Evolutionary conservation across 2,113 vertebrate genomes (phyloP), one percentile per base, ranked within the genome.

Genomic region (Odocoileus hemionus): DNA sequence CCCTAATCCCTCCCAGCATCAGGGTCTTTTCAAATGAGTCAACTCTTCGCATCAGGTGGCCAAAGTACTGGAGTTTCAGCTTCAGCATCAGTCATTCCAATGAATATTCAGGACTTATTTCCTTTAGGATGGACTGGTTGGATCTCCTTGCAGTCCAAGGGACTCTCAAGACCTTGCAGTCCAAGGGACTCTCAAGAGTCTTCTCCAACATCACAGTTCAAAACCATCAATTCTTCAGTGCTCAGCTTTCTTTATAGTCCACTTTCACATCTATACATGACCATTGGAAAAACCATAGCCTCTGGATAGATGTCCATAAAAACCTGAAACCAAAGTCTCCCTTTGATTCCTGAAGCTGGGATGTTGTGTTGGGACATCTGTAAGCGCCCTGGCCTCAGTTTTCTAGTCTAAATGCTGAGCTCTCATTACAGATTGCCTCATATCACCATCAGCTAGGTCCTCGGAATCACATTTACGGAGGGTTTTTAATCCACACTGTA

Each of bases 381-480:
- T 88, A 86, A 82, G 84, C 1, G 0, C 11, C 74, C 30, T 6
- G 2, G 12, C 50, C 45, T 58, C 1, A 0, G 2, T 55, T 25
- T 50, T 52, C 45, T 43, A 26, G 45, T 10, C 61, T 50, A 36
- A 45, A 60, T 9, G 6, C 4, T 17, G 8, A 64, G 17, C 74
- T 8, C 43, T 28, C 26, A 1, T 3, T 11, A 5, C 23, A 17
- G 28, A 8, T 47, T 6, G 3, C 33, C 45, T 64, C 33, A 0
- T 1, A 0, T 3, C 0, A 1, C 19, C 28, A n/a, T 17, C 50
- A 3, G 15, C 4, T 14, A 14, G 11, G 10, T 28, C 52, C 52
- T 50, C 15, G 2, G 83, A 39, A 25, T 17, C 12, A 11, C 3
- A 13, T n/a, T 8, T 6, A 15, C 0, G 39, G 60, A 70, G 5